These are phyloP conservation scores for Drosophila kepulauana DNA, from an alignment of 1,140 invertebrate species.

Conservation along the genomic window DNA sequence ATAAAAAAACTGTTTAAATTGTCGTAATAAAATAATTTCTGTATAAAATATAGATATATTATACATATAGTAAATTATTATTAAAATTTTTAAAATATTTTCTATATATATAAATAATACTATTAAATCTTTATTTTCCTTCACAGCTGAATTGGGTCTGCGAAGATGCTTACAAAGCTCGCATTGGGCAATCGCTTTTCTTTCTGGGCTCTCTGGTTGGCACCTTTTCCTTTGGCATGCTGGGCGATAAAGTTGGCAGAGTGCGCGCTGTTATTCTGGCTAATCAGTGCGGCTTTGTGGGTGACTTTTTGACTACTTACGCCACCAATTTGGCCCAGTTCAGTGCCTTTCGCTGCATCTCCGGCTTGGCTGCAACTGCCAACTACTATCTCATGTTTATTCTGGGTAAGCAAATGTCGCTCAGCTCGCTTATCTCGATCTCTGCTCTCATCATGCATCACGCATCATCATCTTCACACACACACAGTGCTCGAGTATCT, in stretches of 20 bases:
- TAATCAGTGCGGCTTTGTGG: constrained; percentile 86
- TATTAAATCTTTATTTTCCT: background rate
- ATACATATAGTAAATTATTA: no score
- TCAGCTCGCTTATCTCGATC: constrained; percentile 14
- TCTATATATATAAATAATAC: no score
- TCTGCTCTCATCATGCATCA: constrained; percentile 10
- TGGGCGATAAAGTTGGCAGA: constrained; percentile 87
- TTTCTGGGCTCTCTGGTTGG: constrained; percentile 87
- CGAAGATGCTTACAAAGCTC: constrained; percentile 86
- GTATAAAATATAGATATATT: no score
- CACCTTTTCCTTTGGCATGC: constrained; percentile 86
- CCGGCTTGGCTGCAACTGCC: constrained; percentile 87
- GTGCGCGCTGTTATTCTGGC: constrained; percentile 86
- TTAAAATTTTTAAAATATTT: no score
- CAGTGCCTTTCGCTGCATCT: constrained; percentile 86
- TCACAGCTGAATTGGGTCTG: constrained; percentile 87
- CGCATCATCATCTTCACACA: background rate
- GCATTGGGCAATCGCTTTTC: constrained; percentile 87
- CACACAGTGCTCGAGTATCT: constrained; percentile 87
- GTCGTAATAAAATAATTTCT: no score
- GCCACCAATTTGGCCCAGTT: constrained; percentile 85
- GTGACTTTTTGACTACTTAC: constrained; percentile 86
- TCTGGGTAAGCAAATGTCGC: constrained; percentile 85
- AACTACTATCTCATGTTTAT: constrained; percentile 88
- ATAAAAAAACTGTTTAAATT: no score